phyloP scores from a whole-genome alignment of 2,888 invertebrate species.

The Dorcus hopei region DNA sequence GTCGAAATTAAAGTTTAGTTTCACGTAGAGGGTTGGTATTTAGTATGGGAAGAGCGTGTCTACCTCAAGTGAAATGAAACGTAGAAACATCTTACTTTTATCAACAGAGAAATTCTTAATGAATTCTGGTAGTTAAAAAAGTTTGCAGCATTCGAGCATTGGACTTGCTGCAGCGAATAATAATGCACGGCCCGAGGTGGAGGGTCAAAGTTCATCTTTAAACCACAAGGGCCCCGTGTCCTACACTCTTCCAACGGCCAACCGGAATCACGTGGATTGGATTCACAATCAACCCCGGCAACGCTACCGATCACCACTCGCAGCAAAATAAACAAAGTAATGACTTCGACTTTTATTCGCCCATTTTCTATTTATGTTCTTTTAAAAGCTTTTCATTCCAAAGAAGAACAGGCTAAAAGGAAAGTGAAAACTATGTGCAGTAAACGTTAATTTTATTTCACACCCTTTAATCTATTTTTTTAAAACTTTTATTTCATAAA shows the following conservation, averaged over 20 bases:
- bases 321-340: constrained; percentile 28
- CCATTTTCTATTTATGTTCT: constrained; percentile 23
- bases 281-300: constrained; percentile 30
- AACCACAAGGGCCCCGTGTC: constrained; percentile 33
- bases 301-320: constrained; percentile 16
- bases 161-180: constrained; percentile 48
- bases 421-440: background rate
- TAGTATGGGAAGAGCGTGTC: constrained; percentile 45
- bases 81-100: constrained; percentile 49
- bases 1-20: constrained; percentile 15
- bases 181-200: constrained; percentile 43
- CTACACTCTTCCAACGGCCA: constrained; percentile 20
- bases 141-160: constrained; percentile 49
- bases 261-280: constrained; percentile 32
- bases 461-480: too few relatives aligned
- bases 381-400: background rate
- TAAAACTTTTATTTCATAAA: too few relatives aligned
- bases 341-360: constrained; percentile 19
- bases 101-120: constrained; percentile 50
- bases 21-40: constrained; percentile 35
- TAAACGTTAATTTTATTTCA: too few relatives aligned
- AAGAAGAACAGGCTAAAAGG: background rate
- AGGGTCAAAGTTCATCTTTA: constrained; percentile 44
- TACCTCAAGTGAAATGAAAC: constrained; percentile 49
- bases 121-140: constrained; percentile 52